Percentiles rank a stretch among this genome's conserved stretches.
phyloP scores from a whole-genome alignment of 37 sponge, comb jelly and placozoan genomes.

The Axinella damicornis region DNA sequence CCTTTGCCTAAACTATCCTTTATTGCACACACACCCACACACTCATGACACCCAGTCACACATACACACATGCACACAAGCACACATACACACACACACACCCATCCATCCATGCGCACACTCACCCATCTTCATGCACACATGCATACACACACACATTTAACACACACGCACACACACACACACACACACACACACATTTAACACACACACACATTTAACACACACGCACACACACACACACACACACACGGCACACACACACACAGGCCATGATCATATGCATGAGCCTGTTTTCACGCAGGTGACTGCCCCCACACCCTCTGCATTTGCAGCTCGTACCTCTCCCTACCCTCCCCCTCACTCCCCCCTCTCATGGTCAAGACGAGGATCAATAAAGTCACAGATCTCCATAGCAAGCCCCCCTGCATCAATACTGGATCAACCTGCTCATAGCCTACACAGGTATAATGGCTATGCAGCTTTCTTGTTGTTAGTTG shows the following conservation, averaged over 20 bases:
- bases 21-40: neutral
- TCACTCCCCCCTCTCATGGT: neutral
- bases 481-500: too few species aligned
- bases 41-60: neutral
- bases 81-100: neutral
- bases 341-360: neutral
- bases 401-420: neutral
- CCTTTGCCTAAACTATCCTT: neutral
- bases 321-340: too few species aligned
- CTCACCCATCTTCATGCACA: constrained; percentile 19
- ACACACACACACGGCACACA: neutral
- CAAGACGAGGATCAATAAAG: neutral
- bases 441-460: neutral
- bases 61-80: neutral
- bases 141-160: constrained; percentile 27
- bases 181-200: constrained; percentile 29
- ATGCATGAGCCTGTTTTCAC: neutral
- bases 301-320: neutral
- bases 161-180: constrained; percentile 44
- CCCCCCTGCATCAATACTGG: neutral
- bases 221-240: neutral
- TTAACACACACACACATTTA: neutral
- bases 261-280: constrained; percentile 22
- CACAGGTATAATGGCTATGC: neutral
- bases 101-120: constrained; percentile 17